Base-by-base conservation (phyloP, 2,113 vertebrate species). In the Bujurquina vittata region DNA sequence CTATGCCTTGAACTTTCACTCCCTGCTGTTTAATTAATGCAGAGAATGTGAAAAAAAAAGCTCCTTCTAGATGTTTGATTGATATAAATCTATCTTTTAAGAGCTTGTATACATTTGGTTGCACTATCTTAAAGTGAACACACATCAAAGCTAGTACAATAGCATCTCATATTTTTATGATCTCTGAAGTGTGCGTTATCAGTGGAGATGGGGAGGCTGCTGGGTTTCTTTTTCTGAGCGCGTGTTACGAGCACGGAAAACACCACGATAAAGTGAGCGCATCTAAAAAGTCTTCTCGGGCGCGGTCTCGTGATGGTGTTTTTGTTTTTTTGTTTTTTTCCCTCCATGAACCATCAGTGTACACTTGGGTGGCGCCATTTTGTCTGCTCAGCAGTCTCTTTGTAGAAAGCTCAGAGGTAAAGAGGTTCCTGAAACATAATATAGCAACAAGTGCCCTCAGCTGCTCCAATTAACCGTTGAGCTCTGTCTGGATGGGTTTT, bases 1-100 rank as follows among this genome's bases (percentile, higher is more conserved):
- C 95, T 90, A 91, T 94, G 95, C 95, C 92, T 54, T 94, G 91
- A 95, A 95, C 91, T 93, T 94, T 85, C 10, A 37, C 92, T 95
- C 94, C 35, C 29, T 93, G 91, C 94, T 93, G 94, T 96, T 97
- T 96, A 96, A 96, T 97, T 97, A 96, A 90, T 86, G 84, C 81
- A 72, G 85, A 80, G 77, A 65, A 62, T 74, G 43, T 5, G 23
- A 18, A 87, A 90, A 46, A 91, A 94, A 95, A 94, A 88, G 72
- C 87, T 92, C 89, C 86, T 91, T 29, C 88, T 81, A 79, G 56
- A 88, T 90, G 61, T 92, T 77, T 80, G 92, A 93, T 92, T 76
- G 88, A 91, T 62, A 74, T 10, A 56, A 55, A 52, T 87, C 35
- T 37, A 12, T 77, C 10, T 67, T 46, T 46, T 17, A 46, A 52